Evolutionary conservation across 2,888 invertebrate genomes (phyloP).

Genomic region (Dusona sp.): DNA sequence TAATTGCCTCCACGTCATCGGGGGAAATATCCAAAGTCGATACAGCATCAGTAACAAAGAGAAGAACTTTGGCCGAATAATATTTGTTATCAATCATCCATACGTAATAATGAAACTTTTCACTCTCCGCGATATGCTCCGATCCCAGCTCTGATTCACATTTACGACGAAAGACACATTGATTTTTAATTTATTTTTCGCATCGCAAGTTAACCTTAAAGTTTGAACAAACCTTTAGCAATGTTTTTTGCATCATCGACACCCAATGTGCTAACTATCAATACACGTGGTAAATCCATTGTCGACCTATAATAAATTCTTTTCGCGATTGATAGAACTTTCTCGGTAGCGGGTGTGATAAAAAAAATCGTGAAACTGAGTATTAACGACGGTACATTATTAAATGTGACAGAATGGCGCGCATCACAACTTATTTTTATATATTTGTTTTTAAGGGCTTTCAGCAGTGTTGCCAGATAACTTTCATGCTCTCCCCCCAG

Average conservation of each 20-base stretch:
- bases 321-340: neutral
- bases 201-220: slow-evolving; percentile 49
- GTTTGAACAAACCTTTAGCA: slow-evolving; percentile 77
- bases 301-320: neutral
- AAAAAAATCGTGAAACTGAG: neutral
- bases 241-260: slow-evolving; percentile 77
- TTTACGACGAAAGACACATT: slow-evolving; percentile 26
- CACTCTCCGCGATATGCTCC: slow-evolving; percentile 76
- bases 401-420: slow-evolving; percentile 14
- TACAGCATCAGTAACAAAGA: slow-evolving; percentile 86
- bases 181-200: neutral
- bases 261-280: slow-evolving; percentile 77
- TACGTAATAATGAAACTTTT: slow-evolving; percentile 82
- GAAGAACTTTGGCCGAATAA: slow-evolving; percentile 88
- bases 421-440: neutral
- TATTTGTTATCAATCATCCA: slow-evolving; percentile 90
- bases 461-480: neutral
- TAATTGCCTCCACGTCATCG: slow-evolving; percentile 87
- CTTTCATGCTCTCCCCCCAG: neutral
- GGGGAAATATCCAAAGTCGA: slow-evolving; percentile 85
- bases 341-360: neutral
- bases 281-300: slow-evolving; percentile 79
- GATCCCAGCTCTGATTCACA: slow-evolving; percentile 77
- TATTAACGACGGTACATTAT: slow-evolving; percentile 12
- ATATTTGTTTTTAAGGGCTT: no score